phyloP scores from a whole-genome alignment of 2,888 invertebrate species.

The Polydrusus cervinus region DNA sequence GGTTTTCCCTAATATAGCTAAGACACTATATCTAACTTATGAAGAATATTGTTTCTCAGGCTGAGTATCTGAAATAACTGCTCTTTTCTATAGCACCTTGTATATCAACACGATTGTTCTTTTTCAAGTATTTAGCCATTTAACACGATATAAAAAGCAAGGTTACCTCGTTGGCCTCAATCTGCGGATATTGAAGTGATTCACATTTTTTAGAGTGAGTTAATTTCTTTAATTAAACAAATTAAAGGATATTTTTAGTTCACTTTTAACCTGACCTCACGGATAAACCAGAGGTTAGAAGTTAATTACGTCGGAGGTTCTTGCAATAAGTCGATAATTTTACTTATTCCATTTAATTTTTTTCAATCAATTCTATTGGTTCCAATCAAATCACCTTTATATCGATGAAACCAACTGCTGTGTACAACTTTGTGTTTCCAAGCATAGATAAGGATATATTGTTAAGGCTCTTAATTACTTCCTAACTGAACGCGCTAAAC shows the following conservation, averaged over 20 bases:
- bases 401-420: no score
- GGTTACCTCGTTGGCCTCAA: conserved; percentile 17
- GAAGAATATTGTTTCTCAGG: no score
- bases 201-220: conserved; percentile 30
- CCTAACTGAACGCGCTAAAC: neutral
- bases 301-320: conserved; percentile 5
- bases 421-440: no score
- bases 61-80: no score
- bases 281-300: conserved; percentile 29
- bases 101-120: neutral
- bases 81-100: neutral
- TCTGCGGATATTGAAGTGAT: conserved; percentile 43
- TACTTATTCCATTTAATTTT: no score
- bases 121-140: conserved; percentile 4
- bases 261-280: conserved; percentile 26
- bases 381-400: no score
- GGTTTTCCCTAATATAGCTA: no score
- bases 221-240: conserved; percentile 30
- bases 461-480: no score
- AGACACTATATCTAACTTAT: no score
- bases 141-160: conserved; percentile 18
- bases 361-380: no score
- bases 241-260: conserved; percentile 32
- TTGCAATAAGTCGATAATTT: neutral
- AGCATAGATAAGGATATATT: no score